Evolutionary conservation across 2,888 invertebrate species (phyloP), one percentile per base, ranked within the genome.

Genomic region (Plagodis dolabraria): DNA sequence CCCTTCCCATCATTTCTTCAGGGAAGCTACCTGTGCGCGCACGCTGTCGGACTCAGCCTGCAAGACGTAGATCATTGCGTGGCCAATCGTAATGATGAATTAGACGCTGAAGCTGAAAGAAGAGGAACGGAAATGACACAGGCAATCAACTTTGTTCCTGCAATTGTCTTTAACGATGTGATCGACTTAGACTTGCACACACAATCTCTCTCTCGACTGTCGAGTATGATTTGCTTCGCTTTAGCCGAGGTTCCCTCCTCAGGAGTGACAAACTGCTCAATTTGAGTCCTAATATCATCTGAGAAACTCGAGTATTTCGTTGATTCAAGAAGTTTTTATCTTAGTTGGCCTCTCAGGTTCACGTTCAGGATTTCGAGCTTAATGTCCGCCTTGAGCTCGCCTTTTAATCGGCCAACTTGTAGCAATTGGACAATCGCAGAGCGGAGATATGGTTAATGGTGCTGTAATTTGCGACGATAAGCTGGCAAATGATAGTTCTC

Each of bases 361-460:
- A 46, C 49, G 67, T 74, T 68, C 69, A 74, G 68, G 66, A 73
- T 76, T 74, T 70, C 70, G 68, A 70, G 71, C 75, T 74, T 77
- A 82, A 80, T 75, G 71, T 74, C 70, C 65, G 78, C 80, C 77
- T 83, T 77, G 74, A 67, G 69, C 72, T 57, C 80, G 78, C 58
- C 72, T 80, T 80, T 76, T 85, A 86, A 87, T 87, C 77, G 85
- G 71, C 76, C 64, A 86, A 87, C 80, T 87, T 87, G 71, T 60
- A 10, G 77, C 79, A 79, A 82, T 85, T 80, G 82, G 76, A 85
- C 79, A 80, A 84, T 84, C 76, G 74, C 73, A 68, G 71, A 67
- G 68, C 68, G 65, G 60, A 79, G 82, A 83, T 83, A 83, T 71
- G 75, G 79, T 68, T 79, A 82, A 84, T 81, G 73, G 72, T 74